A percentile compares a stretch with the other conserved stretches of the same genome.
These are phyloP conservation scores for Euproctis similis DNA, from an alignment of 2,888 invertebrate genomes.

Conservation along the genomic window DNA sequence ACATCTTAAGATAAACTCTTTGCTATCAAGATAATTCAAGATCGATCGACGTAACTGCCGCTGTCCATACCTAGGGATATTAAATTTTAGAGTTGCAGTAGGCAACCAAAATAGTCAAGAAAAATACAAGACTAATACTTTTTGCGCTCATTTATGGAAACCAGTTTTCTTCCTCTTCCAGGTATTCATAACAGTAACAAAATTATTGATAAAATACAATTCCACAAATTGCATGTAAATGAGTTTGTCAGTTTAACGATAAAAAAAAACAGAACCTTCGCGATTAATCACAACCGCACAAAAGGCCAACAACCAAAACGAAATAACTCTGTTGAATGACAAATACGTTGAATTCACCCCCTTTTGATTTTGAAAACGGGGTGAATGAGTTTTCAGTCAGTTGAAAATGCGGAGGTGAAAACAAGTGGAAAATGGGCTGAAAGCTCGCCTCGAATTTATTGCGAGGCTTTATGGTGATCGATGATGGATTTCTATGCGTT, in stretches of 20 bases:
- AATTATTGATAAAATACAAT: slow-evolving; percentile 3
- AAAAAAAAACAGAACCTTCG: slow-evolving; percentile 18
- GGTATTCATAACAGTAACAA: no score
- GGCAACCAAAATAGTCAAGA: no score
- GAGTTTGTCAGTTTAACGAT: slow-evolving; percentile 11
- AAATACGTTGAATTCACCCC: slow-evolving; percentile 32
- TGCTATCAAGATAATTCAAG: no score
- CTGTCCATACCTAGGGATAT: no score
- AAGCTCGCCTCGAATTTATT: slow-evolving; percentile 47
- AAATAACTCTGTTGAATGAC: slow-evolving; percentile 30
- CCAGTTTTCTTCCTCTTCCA: no score
- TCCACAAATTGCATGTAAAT: slow-evolving; percentile 5
- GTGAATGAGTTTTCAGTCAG: slow-evolving; percentile 27
- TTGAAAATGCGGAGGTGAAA: slow-evolving; percentile 49
- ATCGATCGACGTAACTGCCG: no score
- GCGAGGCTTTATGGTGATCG: slow-evolving; percentile 38
- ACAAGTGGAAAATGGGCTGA: slow-evolving; percentile 57
- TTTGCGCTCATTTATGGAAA: no score
- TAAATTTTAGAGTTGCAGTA: no score
- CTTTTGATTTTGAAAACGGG: slow-evolving; percentile 16
- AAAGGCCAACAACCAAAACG: slow-evolving; percentile 25
- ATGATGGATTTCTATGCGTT: slow-evolving; percentile 48
- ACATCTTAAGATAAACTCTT: no score
- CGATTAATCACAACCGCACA: slow-evolving; percentile 26
- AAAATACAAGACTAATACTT: no score